These are phyloP conservation scores for Papilio machaon DNA, from an alignment of 1,140 invertebrate species.

Conservation along the genomic window DNA sequence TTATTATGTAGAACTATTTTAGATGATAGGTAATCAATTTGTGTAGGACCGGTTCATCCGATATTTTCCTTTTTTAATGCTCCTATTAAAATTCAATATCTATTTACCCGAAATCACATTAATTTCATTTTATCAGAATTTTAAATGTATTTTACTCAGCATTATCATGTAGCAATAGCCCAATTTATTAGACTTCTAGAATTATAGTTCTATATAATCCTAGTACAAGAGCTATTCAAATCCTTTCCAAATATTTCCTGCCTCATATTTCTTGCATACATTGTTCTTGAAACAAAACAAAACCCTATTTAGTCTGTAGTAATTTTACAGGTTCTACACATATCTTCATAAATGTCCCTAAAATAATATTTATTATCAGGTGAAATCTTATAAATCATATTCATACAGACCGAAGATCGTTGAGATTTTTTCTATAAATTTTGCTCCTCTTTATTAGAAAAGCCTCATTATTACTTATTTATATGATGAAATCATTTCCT, in stretches of 20 bases:
- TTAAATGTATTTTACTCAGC: neutral
- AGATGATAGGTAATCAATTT: neutral
- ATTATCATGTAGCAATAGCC: neutral
- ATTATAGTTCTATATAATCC: neutral
- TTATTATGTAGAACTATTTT: neutral
- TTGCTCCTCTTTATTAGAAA: neutral
- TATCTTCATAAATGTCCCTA: conserved; percentile 27
- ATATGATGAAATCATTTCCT: neutral
- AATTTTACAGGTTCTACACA: conserved; percentile 25
- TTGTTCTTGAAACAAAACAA: neutral
- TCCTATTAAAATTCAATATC: neutral
- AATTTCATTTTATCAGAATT: neutral
- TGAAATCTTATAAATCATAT: neutral
- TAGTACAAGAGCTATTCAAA: neutral
- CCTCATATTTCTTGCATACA: neutral
- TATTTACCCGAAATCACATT: neutral
- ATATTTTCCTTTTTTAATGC: conserved; percentile 2
- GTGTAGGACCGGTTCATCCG: neutral
- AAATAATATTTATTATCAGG: conserved; percentile 12
- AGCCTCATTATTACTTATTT: neutral
- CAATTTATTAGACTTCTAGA: neutral
- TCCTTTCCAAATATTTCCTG: neutral
- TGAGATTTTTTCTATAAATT: neutral
- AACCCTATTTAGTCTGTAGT: conserved; percentile 1
- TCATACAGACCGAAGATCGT: neutral